A percentile compares a stretch with the other conserved stretches of the same genome.
phyloP scores from a whole-genome alignment of 2,797 vertebrate species.

The Pempheris klunzingeri region DNA sequence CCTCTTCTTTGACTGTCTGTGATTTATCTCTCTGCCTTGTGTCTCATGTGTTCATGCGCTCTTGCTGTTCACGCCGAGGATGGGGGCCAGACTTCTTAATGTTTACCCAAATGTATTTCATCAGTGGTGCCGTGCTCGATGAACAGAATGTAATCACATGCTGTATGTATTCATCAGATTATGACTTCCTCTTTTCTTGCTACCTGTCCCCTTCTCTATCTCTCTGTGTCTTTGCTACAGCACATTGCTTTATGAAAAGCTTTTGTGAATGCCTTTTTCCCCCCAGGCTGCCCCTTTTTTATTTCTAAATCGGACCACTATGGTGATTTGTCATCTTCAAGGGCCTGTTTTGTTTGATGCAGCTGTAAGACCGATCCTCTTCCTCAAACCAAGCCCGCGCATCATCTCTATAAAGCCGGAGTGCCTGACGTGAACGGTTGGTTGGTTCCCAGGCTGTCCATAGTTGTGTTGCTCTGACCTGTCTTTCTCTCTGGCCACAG shows the following conservation, averaged over 20 bases:
- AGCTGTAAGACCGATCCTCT: constrained; percentile 54
- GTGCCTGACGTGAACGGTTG: constrained; percentile 68
- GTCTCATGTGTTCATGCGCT: constrained; percentile 65
- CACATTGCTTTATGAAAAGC: constrained; percentile 70
- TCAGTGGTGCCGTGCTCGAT: constrained; percentile 67
- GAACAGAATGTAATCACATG: constrained; percentile 67
- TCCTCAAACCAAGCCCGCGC: constrained; percentile 44
- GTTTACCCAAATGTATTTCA: constrained; percentile 65
- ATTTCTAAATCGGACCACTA: constrained; percentile 50
- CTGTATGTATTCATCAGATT: constrained; percentile 71
- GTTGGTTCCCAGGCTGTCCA: constrained; percentile 82
- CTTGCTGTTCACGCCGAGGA: constrained; percentile 64
- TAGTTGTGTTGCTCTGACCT: constrained; percentile 92
- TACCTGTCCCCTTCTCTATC: constrained; percentile 63
- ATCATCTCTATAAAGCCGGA: constrained; percentile 49
- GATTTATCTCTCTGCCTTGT: constrained; percentile 72
- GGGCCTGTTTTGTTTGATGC: constrained; percentile 58
- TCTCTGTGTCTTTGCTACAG: constrained; percentile 69
- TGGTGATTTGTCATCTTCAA: constrained; percentile 59
- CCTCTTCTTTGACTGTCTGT: constrained; percentile 67
- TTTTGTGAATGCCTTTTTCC: constrained; percentile 69
- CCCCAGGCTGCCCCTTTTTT: constrained; percentile 66
- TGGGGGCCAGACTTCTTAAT: constrained; percentile 61
- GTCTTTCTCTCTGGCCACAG: constrained; percentile 96
- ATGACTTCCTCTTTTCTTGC: constrained; percentile 68